Conservation (phyloP, 2,113 vertebrate genomes). For the Macroglossus sobrinus region DNA sequence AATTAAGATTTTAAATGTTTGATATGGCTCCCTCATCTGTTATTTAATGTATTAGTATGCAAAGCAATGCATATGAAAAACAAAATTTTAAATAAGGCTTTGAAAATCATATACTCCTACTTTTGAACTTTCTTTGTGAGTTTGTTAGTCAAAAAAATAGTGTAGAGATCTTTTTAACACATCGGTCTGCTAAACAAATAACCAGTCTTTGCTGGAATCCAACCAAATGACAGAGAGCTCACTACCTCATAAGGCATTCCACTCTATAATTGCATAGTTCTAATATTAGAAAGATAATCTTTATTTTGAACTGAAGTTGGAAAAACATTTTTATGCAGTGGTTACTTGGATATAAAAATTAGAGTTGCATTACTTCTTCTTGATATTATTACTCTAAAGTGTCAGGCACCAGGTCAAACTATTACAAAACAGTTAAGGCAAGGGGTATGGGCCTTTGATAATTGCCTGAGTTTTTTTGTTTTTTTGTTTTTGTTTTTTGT, state of each 20-base stretch:
- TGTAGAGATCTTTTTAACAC: not conserved
- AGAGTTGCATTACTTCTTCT: not conserved
- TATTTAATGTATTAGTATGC: not conserved
- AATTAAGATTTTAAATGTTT: conserved; percentile 17
- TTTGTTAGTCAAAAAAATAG: not conserved
- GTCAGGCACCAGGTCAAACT: not conserved
- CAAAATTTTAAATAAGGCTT: not conserved
- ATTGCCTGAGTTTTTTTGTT: not conserved
- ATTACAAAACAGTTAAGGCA: not conserved
- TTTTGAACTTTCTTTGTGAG: not conserved
- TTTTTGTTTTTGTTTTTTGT: too few species aligned
- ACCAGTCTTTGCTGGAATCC: not conserved
- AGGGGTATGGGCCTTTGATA: not conserved
- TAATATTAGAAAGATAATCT: not conserved
- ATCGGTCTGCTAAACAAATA: not conserved
- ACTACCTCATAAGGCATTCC: not conserved
- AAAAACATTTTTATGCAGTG: not conserved
- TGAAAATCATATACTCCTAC: not conserved
- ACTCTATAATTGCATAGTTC: not conserved
- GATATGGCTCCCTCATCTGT: not conserved
- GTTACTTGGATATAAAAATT: not conserved
- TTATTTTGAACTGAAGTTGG: not conserved
- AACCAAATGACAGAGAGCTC: not conserved
- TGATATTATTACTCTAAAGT: not conserved
- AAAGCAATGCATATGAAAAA: not conserved